Evolutionary conservation across 2,797 vertebrate species (phyloP), one percentile per base, ranked within the genome.

Genomic region (Chromis chromis): DNA sequence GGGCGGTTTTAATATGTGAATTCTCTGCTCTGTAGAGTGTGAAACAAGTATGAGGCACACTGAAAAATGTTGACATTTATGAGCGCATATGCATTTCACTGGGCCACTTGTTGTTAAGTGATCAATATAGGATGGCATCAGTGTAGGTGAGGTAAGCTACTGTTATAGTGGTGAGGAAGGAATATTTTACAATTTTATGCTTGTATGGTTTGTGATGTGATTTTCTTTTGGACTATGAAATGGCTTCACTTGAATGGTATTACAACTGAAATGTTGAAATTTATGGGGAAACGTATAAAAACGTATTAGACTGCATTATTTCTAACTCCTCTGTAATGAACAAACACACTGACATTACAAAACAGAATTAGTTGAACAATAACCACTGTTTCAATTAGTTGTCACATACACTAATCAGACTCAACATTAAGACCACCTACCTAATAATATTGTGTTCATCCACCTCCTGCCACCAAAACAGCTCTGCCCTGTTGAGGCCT

Each of bases 1-100:
- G 91, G 92, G 89, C 85, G 25, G 83, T 90, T 94, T 95, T 95
- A 95, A 94, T 93, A 93, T 90, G 83, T 89, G 85, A 77, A 88
- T 87, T 84, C 86, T 88, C 83, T 79, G 89, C 84, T 85, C 83
- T 83, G 85, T 69, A 76, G 89, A 63, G 70, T 87, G 89, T 91
- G 86, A 91, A 91, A 91, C 82, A 79, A 87, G 86, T 28, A 75
- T 39, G 74, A 83, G 81, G 82, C 69, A 11, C 67, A 62, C 60
- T 78, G 88, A 82, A 80, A 90, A 88, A 87, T 74, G 65, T 69
- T 88, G 84, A 87, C 79, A 81, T 91, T 93, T 89, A 91, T 88
- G 89, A 86, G 89, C 65, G 63, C 62, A 79, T 79, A 90, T 83
- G 79, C 83, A 80, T 90, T 92, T 92, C 87, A 91, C 70, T 44